Conservation (phyloP, 2,888 invertebrate species). For the Xestoiulus laeticollis region DNA sequence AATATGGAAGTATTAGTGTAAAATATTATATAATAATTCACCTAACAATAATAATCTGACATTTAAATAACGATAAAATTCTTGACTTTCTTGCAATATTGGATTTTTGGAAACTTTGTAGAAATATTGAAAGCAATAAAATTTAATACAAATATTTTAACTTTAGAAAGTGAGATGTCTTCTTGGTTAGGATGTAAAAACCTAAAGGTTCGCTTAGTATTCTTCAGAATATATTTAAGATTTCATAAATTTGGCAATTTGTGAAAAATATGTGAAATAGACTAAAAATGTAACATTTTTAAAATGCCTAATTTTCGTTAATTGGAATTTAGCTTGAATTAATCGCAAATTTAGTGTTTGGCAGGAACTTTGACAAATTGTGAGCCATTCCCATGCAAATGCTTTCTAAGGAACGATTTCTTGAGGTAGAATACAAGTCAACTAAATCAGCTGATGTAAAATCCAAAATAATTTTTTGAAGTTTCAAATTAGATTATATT, state of each 20-base stretch:
- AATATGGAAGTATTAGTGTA: too few species aligned
- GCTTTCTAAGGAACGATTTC: not conserved
- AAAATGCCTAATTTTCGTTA: too few species aligned
- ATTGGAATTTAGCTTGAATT: too few species aligned
- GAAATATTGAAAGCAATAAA: not conserved
- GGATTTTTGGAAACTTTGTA: not conserved
- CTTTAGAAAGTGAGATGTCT: not conserved
- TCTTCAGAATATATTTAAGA: not conserved
- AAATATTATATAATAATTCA: too few species aligned
- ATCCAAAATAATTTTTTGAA: not conserved
- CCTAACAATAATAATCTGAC: too few species aligned
- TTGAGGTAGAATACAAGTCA: not conserved
- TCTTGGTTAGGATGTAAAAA: not conserved
- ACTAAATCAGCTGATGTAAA: not conserved
- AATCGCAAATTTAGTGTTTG: not conserved
- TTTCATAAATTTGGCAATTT: not conserved
- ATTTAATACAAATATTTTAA: too few species aligned
- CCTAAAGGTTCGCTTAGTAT: not conserved
- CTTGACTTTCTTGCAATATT: too few species aligned
- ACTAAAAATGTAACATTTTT: too few species aligned
- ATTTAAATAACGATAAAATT: too few species aligned
- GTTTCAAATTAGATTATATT: not conserved
- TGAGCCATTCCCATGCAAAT: not conserved
- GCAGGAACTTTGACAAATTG: slow-evolving; percentile 6
- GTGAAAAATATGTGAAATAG: not conserved